Evolutionary conservation across 2,113 vertebrate genomes (phyloP).

Genomic region (Perca fluviatilis): DNA sequence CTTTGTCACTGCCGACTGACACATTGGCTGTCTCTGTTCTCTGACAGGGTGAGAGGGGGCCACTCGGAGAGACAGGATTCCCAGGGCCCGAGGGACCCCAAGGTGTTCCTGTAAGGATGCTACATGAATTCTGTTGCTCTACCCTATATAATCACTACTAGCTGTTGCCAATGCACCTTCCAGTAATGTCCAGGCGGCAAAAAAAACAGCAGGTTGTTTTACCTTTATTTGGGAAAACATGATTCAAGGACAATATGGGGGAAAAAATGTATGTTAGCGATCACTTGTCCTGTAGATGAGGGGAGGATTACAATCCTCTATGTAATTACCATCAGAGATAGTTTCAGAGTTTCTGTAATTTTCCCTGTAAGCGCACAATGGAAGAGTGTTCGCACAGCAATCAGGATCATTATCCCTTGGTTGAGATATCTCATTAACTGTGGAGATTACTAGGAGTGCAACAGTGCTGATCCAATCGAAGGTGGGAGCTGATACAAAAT

Average conservation of each 20-base stretch:
- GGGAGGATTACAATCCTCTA: slow-evolving; percentile 64
- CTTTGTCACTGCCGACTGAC: slow-evolving; percentile 71
- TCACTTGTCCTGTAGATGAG: slow-evolving; percentile 60
- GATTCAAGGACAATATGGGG: slow-evolving; percentile 57
- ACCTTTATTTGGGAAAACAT: background rate
- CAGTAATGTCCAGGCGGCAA: slow-evolving; percentile 20
- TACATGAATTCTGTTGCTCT: slow-evolving; percentile 29
- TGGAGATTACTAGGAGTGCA: slow-evolving; percentile 78
- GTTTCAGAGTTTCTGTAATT: slow-evolving; percentile 75
- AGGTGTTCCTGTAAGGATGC: slow-evolving; percentile 90
- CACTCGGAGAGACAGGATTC: slow-evolving; percentile 94
- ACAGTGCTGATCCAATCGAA: slow-evolving; percentile 79
- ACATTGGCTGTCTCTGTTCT: slow-evolving; percentile 64
- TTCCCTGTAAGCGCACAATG: slow-evolving; percentile 75
- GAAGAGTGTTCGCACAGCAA: slow-evolving; percentile 73
- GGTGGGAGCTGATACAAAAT: slow-evolving; percentile 76
- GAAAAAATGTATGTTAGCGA: slow-evolving; percentile 50
- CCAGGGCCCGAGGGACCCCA: slow-evolving; percentile 95
- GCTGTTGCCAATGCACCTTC: slow-evolving; percentile 26
- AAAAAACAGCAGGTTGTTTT: slow-evolving; percentile 22
- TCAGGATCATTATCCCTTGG: slow-evolving; percentile 77
- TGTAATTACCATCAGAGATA: slow-evolving; percentile 79
- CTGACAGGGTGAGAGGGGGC: slow-evolving; percentile 93
- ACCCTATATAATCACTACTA: slow-evolving; percentile 36
- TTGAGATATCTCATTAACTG: slow-evolving; percentile 82